Evolutionary conservation across 2,797 vertebrate genomes (phyloP).

Genomic region (Borostomias antarcticus): DNA sequence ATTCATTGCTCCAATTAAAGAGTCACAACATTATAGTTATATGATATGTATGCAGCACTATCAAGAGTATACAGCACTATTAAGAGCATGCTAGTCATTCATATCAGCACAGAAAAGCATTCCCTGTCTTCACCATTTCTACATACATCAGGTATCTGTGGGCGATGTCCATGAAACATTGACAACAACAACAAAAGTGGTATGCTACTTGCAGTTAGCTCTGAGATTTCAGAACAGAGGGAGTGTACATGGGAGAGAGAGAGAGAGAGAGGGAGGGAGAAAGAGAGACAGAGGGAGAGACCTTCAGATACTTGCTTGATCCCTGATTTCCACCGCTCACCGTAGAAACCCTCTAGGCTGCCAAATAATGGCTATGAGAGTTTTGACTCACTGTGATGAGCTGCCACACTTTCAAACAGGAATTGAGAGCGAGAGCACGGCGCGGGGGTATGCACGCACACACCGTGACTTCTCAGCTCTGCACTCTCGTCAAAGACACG

Average conservation of each 20-base stretch:
- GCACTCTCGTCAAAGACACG: constrained; percentile 69
- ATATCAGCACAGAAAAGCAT: neutral
- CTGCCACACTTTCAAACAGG: constrained; percentile 78
- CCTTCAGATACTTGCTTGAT: constrained; percentile 76
- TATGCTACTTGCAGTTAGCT: constrained; percentile 64
- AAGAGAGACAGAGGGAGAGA: neutral
- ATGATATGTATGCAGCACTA: too few relatives aligned
- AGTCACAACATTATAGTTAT: too few relatives aligned
- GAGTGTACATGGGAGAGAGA: neutral
- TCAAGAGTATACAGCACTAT: too few relatives aligned
- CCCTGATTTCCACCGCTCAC: constrained; percentile 70
- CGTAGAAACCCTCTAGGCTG: constrained; percentile 59
- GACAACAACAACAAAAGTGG: constrained; percentile 46
- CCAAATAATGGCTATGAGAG: constrained; percentile 76
- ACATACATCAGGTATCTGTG: neutral
- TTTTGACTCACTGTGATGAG: constrained; percentile 79
- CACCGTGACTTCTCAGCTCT: constrained; percentile 73
- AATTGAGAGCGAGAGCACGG: constrained; percentile 67
- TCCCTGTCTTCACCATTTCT: neutral
- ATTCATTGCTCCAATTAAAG: neutral
- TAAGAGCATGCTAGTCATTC: too few relatives aligned
- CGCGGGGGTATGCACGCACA: constrained; percentile 75
- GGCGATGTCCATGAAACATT: neutral
- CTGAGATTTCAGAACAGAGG: constrained; percentile 63
- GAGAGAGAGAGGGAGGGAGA: constrained; percentile 10